Base-by-base conservation (phyloP, 2,797 vertebrate species). In the Rhinogobio ventralis region DNA sequence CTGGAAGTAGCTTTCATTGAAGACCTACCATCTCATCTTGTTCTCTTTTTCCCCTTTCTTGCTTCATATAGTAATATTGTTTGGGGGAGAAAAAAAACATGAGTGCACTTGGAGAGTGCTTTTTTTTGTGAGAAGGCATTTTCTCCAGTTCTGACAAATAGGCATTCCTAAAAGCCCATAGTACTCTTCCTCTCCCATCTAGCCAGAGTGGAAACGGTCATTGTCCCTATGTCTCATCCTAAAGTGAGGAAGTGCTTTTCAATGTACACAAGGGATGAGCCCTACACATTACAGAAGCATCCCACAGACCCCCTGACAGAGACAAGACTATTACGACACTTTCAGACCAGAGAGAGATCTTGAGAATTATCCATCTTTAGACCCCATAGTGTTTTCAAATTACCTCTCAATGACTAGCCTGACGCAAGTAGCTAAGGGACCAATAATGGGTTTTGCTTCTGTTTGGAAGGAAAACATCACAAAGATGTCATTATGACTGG, bases 281-380 rank as follows among this genome's bases (percentile, higher is more conserved):
- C 36, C 71, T 53, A 69, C 64, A 76, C 62, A 85, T 79, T 71
- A 46, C 67, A 55, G 23, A 46, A 73, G 71, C 64, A 23, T 68
- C 86, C 82, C 5, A 64, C 82, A 82, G 79, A 77, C 81, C 55
- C 42, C 76, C 81, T 82, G 46, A 84, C 85, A 68, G 33, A 68
- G 57, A 94, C 89, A 93, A 86, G 82, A 85, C 93, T 91, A 94
- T 94, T 93, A 94, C 81, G 86, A 83, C 82, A 78, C 90, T 92
- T 92, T 94, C 91, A 92, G 81, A 84, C 72, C 55, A 81, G 89
- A 78, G 81, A 90, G 86, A 82, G 49, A 67, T 85, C 72, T 85
- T 88, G 86, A 92, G 88, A 86, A 93, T 90, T 90, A 89, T 89
- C 85, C 89, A 91, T 85, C 88, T 84, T 74, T 84, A 87, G 75